A percentile compares a stretch with the other conserved stretches of the same genome.
phyloP scores from a whole-genome alignment of 2,888 invertebrate genomes.

The Acheta domesticus region DNA sequence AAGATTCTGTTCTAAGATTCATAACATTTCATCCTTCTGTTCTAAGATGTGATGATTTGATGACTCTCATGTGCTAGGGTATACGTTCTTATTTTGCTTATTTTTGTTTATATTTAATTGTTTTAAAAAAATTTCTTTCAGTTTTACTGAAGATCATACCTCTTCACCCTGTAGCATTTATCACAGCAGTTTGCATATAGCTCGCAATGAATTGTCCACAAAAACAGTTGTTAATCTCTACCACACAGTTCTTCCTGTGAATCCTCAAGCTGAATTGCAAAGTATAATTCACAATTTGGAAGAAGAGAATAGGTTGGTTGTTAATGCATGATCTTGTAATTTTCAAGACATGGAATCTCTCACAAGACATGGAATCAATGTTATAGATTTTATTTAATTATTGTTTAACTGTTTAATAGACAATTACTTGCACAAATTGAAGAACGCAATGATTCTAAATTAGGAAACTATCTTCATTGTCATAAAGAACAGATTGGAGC shows the following conservation, averaged over 20 bases:
- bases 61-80: no score
- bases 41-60: no score
- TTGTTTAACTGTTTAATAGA: neutral
- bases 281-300: constrained; percentile 70
- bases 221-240: constrained; percentile 30
- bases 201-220: constrained; percentile 20
- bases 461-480: constrained; percentile 57
- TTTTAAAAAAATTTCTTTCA: no score
- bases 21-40: no score
- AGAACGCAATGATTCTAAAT: constrained; percentile 30
- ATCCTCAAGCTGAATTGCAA: constrained; percentile 55
- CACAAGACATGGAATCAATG: no score
- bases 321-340: neutral
- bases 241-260: constrained; percentile 24
- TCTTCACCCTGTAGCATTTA: neutral
- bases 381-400: no score
- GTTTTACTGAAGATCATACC: neutral
- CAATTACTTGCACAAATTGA: constrained; percentile 28
- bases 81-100: no score
- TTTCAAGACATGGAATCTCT: no score
- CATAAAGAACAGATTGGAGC: constrained; percentile 61
- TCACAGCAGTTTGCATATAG: neutral
- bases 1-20: no score
- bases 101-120: no score
- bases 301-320: constrained; percentile 48